Conservation (phyloP, 2,888 invertebrate genomes). For the Cephonodes hylas region DNA sequence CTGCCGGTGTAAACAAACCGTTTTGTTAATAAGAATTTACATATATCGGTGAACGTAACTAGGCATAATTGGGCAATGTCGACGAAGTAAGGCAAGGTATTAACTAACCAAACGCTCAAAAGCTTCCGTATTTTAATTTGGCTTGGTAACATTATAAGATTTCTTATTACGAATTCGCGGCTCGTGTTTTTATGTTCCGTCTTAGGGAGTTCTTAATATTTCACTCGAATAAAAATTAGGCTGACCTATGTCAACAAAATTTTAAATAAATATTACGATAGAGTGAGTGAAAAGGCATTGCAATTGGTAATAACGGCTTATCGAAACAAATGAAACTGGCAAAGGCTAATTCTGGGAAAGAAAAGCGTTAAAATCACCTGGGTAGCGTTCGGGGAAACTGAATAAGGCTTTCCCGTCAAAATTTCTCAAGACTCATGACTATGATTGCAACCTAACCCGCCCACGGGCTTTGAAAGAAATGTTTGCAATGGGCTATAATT, state of each 20-base stretch:
- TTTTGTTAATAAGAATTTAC: slow-evolving; percentile 25
- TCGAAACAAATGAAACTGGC: too few relatives aligned
- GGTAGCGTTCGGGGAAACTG: too few relatives aligned
- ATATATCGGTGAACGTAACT: slow-evolving; percentile 20
- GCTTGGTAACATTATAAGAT: neutral
- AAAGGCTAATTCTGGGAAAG: too few relatives aligned
- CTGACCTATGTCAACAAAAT: neutral
- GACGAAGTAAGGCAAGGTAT: neutral
- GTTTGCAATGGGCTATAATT: too few relatives aligned
- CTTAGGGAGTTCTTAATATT: neutral
- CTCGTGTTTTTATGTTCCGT: neutral
- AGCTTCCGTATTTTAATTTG: slow-evolving; percentile 4
- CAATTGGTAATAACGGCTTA: too few relatives aligned
- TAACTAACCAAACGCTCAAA: neutral
- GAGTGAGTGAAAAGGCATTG: too few relatives aligned
- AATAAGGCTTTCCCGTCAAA: too few relatives aligned
- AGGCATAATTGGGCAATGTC: slow-evolving; percentile 24
- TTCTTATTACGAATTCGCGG: neutral
- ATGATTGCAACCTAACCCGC: too few relatives aligned
- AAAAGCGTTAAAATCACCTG: too few relatives aligned
- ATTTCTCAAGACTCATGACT: too few relatives aligned
- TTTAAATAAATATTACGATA: too few relatives aligned
- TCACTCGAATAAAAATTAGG: neutral
- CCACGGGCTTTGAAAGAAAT: too few relatives aligned
- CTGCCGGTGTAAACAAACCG: slow-evolving; percentile 21